phyloP scores from a whole-genome alignment of 1,140 invertebrate genomes.

The Pachypeltis micranthus region DNA sequence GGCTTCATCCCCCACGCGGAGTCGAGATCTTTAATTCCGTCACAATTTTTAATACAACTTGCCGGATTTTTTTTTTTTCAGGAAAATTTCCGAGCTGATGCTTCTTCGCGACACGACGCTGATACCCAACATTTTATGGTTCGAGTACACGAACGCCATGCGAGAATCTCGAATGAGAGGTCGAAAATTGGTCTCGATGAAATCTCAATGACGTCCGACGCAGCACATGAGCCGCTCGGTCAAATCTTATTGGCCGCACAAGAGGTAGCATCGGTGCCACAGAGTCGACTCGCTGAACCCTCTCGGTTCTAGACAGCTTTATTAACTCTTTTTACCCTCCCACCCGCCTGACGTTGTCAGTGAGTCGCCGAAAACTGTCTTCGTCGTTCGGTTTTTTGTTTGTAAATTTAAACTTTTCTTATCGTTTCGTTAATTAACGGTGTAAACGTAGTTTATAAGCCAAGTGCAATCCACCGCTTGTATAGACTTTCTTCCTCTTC shows the following conservation, averaged over 20 bases:
- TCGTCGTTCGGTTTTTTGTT: too few species aligned
- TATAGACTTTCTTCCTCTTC: too few species aligned
- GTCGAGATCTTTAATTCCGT: too few species aligned
- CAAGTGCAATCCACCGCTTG: too few species aligned
- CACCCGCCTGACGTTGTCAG: too few species aligned
- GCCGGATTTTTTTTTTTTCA: constrained; percentile 43
- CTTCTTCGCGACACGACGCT: constrained; percentile 79
- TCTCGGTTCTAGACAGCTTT: background rate
- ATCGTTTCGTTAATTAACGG: too few species aligned
- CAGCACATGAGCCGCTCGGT: constrained; percentile 14
- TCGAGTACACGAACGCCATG: constrained; percentile 81
- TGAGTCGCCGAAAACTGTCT: too few species aligned
- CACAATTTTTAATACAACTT: too few species aligned
- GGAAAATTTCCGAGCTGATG: constrained; percentile 75
- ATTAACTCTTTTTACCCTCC: background rate
- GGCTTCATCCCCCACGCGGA: too few species aligned
- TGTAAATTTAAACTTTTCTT: too few species aligned
- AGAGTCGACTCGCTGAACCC: background rate
- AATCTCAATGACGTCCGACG: constrained; percentile 61
- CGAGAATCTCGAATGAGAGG: constrained; percentile 67
- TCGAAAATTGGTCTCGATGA: constrained; percentile 72
- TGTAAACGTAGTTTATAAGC: too few species aligned
- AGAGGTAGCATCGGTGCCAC: constrained; percentile 22
- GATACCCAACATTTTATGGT: constrained; percentile 89
- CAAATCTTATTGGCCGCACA: constrained; percentile 23